Evolutionary conservation across 2,888 invertebrate genomes (phyloP).

Genomic region (Tenodera sinensis): DNA sequence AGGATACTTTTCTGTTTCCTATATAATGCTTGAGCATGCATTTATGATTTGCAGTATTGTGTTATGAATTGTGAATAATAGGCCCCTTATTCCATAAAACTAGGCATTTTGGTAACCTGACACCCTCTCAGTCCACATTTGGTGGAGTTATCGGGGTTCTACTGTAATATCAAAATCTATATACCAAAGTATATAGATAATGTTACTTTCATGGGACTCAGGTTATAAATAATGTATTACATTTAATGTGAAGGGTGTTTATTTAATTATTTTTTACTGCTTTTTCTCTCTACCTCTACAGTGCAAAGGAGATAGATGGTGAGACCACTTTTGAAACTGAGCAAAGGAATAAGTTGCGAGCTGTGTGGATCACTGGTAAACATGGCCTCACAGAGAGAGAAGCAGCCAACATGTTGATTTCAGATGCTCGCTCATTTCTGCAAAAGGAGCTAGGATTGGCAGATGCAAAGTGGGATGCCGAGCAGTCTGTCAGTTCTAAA

Average conservation of each 20-base stretch:
- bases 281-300: slow-evolving; percentile 33
- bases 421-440: slow-evolving; percentile 69
- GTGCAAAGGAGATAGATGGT: slow-evolving; percentile 67
- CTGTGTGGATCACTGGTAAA: slow-evolving; percentile 75
- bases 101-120: too few relatives aligned
- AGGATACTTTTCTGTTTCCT: too few relatives aligned
- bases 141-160: too few relatives aligned
- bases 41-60: too few relatives aligned
- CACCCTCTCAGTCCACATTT: too few relatives aligned
- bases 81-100: too few relatives aligned
- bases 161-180: too few relatives aligned
- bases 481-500: background rate
- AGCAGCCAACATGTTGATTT: slow-evolving; percentile 73
- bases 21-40: too few relatives aligned
- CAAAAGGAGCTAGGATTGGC: slow-evolving; percentile 66
- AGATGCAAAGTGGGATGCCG: slow-evolving; percentile 23
- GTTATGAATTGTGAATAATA: too few relatives aligned
- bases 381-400: slow-evolving; percentile 76
- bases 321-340: slow-evolving; percentile 63
- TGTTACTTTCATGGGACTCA: too few relatives aligned
- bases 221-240: too few relatives aligned
- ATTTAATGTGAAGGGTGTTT: background rate
- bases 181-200: too few relatives aligned
- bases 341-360: slow-evolving; percentile 64
- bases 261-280: background rate